Base-by-base conservation (phyloP, 2,797 vertebrate species). In the Echiichthys vipera region DNA sequence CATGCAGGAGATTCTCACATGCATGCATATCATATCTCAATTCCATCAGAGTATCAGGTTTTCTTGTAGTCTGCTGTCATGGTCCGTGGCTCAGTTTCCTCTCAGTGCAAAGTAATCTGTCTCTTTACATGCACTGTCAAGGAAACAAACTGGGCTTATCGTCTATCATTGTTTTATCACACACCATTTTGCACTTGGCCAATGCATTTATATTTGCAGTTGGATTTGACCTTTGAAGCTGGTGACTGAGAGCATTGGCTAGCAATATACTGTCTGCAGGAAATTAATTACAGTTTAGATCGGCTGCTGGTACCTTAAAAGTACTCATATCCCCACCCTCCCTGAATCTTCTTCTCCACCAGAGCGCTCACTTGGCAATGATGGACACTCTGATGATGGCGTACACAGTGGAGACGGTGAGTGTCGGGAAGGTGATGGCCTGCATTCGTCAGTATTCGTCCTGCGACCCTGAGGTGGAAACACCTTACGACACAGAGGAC, bases 361-460 rank as follows among this genome's bases (percentile, higher is more conserved):
- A 99, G 98, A 97, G 95, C 14, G 95, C 97, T 62, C 98, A 99
- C 88, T 79, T 99, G 94, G 97, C 97, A 20, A 96, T 99, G 96
- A 96, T 98, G 0, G 98, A 99, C 89, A 95, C 96, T 0, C 90
- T 99, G 50, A 99, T 99, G 98, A 98, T 97, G 96, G 98, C 96
- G 0, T 97, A 98, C 65, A 96, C 97, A 0, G 95, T 96, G 73
- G 98, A 99, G 92, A 97, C 95, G 80, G 89, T 99, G 93, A 98
- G 94, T 14, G 88, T 94, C 36, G 97, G 98, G 85, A 98, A 98
- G 71, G 97, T 99, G 76, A 94, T 96, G 57, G 84, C 93, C 0
- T 98, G 96, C 65, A 88, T 97, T 34, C 93, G 92, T 71, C 96
- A 95, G 88, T 97, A 97, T 87, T 95, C 96, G 3, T 88, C 95